Base-by-base conservation (phyloP, 2,888 invertebrate genomes). In the Sycophila texana region DNA sequence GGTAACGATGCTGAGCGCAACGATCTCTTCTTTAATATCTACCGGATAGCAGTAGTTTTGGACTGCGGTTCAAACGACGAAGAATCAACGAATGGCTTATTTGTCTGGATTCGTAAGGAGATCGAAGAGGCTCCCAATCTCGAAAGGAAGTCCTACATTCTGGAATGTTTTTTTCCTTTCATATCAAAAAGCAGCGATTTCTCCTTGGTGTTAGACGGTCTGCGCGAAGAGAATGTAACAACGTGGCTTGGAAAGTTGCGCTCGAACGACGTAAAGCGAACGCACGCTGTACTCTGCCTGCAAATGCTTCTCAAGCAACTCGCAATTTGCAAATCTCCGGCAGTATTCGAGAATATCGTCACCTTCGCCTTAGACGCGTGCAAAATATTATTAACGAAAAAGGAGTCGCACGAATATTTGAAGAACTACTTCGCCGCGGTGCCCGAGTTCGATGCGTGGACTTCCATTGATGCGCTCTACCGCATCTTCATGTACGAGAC, bases 91-190 rank as follows among this genome's bases (percentile, higher is more conserved):
- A 65, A 61, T 51, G 80, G 84, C 16, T 80, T 89, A 18, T 85
- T 85, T 72, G n/a, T 49, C 0, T 89, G 89, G 89, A 87, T 90
- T 30, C 63, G 87, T 1, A 63, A 76, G 14, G 84, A 89, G 61
- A 80, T 89, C 18, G 74, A 74, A 0, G 76, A 67, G 0, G 74
- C 76, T n/a, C 49, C 70, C 0, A 82, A 82, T 72, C 76, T 87
- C 18, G 83, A 87, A n/a, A 81, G 84, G 12, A 88, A 86, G 70
- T 84, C 83, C 0, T 71, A 79, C 26, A 83, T 89, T 20, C 75
- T 90, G 3, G 81, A 85, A 47, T 84, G 84, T 81, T 90, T 90
- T 77, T 80, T 89, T 2, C 58, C 86, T 26, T 88, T 86, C 51
- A 65, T 90, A 58, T 83, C 84, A 0, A 83, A 86, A 47, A 78